Evolutionary conservation across 2,113 vertebrate species (phyloP).

Genomic region (Ovis canadensis): DNA sequence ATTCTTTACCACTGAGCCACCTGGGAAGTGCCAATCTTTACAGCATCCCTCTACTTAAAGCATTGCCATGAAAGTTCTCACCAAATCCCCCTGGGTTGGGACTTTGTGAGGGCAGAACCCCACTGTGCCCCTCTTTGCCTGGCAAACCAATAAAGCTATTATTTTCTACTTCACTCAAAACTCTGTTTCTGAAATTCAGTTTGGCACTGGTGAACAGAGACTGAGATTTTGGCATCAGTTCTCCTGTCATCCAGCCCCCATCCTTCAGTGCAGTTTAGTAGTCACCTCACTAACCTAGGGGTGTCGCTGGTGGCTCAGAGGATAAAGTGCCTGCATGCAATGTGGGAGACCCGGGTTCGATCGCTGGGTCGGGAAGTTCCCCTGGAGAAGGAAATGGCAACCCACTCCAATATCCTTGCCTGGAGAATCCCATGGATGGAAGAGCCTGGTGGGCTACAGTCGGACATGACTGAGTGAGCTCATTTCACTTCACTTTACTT

Average conservation of each 20-base stretch:
- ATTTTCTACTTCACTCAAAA: background rate
- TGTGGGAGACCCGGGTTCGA: too few species aligned
- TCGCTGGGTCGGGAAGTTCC: too few species aligned
- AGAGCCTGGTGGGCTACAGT: too few species aligned
- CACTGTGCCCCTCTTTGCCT: background rate
- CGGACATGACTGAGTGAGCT: accelerated
- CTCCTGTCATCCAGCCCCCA: background rate
- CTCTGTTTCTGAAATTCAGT: background rate
- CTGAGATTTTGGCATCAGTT: background rate
- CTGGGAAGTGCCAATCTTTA: background rate
- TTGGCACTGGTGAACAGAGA: background rate
- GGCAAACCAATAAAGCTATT: background rate
- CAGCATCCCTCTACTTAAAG: background rate
- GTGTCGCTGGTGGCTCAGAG: too few species aligned
- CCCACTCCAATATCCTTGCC: too few species aligned
- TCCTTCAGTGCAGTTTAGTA: background rate
- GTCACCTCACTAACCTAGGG: background rate
- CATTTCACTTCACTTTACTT: too few species aligned
- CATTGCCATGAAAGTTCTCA: background rate
- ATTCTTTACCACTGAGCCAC: background rate
- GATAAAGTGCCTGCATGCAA: too few species aligned
- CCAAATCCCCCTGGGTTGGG: background rate
- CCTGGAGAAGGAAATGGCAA: too few species aligned
- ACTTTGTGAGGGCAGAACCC: background rate
- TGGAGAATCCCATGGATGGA: too few species aligned